Conservation (phyloP, 2,113 vertebrate genomes). For the Brachionichthys hirsutus region DNA sequence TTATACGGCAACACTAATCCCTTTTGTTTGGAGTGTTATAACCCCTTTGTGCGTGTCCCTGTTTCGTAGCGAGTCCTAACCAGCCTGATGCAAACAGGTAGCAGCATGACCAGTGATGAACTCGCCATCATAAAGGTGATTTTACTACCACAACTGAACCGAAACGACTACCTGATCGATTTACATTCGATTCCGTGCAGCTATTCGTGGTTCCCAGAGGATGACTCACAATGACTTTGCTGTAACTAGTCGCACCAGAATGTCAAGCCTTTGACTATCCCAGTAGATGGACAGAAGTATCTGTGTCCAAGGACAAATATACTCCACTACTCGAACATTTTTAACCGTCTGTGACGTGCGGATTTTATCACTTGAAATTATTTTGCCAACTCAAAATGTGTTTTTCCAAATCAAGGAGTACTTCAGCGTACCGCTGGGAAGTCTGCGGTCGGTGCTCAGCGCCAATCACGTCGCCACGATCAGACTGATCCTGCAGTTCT, state of each 20-base stretch:
- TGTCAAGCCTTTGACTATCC: no score
- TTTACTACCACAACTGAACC: background rate
- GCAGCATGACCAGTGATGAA: conserved; percentile 50
- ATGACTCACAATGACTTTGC: no score
- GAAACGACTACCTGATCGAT: background rate
- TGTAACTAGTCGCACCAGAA: no score
- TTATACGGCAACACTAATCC: conserved; percentile 5
- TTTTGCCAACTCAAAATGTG: background rate
- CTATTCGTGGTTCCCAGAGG: no score
- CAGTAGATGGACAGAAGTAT: no score
- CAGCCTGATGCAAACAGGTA: conserved; percentile 70
- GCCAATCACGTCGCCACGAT: conserved; percentile 61
- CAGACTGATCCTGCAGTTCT: conserved; percentile 75
- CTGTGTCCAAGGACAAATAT: no score
- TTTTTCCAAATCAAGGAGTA: conserved; percentile 67
- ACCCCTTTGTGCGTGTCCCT: conserved; percentile 18
- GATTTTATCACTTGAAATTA: no score
- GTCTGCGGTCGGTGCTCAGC: conserved; percentile 64
- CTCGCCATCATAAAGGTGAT: conserved; percentile 73
- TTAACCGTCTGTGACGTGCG: no score
- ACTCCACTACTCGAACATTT: no score
- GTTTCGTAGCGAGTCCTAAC: conserved; percentile 70
- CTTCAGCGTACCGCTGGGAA: conserved; percentile 65
- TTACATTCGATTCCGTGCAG: background rate
- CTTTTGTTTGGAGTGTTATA: background rate